Percentiles rank a stretch among this genome's conserved stretches.
These are phyloP conservation scores for Noctua janthe DNA, from an alignment of 2,888 invertebrate species.

Conservation along the genomic window DNA sequence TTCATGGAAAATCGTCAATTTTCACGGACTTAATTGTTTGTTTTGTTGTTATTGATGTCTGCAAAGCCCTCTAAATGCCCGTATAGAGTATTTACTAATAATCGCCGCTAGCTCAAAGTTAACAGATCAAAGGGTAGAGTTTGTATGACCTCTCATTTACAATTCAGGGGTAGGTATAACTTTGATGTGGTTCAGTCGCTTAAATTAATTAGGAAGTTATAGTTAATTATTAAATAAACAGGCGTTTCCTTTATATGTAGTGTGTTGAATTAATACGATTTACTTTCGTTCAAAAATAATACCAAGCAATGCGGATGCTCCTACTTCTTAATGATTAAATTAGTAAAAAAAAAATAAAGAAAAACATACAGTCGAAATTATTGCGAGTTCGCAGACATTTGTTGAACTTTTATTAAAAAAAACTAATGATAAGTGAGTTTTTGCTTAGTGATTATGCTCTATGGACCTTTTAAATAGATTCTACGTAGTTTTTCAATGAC, in stretches of 20 bases:
- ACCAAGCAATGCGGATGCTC: neutral
- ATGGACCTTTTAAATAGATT: slow-evolving; percentile 3
- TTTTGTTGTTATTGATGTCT: neutral
- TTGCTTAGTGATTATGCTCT: neutral
- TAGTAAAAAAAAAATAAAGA: neutral
- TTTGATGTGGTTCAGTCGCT: neutral
- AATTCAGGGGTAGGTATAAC: neutral
- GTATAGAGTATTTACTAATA: neutral
- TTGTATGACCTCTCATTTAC: slow-evolving; percentile 18
- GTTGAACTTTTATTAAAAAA: neutral
- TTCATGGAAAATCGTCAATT: neutral
- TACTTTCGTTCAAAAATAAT: neutral
- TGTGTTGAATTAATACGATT: neutral
- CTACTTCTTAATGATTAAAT: neutral
- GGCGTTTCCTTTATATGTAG: neutral
- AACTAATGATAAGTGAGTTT: neutral
- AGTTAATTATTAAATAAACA: neutral
- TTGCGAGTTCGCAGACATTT: neutral
- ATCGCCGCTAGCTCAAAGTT: neutral
- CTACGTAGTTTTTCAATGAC: slow-evolving; percentile 17
- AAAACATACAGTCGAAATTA: neutral
- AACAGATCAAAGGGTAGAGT: slow-evolving; percentile 3
- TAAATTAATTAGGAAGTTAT: neutral
- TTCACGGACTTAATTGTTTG: neutral
- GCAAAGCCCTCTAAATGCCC: neutral